Base-by-base conservation (phyloP, 2,113 vertebrate species). In the Indri indri region DNA sequence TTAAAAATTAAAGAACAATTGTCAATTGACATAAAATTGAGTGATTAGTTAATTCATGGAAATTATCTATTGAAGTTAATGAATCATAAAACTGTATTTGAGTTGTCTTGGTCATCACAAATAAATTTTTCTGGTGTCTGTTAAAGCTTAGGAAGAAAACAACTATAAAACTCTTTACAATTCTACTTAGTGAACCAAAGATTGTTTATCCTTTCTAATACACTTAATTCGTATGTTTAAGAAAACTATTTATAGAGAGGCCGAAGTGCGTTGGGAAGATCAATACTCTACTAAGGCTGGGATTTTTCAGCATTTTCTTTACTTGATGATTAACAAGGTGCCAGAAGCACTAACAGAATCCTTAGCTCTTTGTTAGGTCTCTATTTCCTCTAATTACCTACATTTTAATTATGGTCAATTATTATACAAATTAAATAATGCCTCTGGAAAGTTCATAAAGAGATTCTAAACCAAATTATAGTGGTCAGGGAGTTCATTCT, bases 231-330 rank as follows among this genome's bases (percentile, higher is more conserved):
- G 85, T 97, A 95, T 98, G 96, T 96, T 97, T 97, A 97, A 96
- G 76, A 97, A 98, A 98, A 95, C 82, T 97, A 65, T 98, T 98
- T 97, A 94, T 83, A 96, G 83, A 97, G 73, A 98, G 79, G 27
- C 90, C 97, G 89, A 97, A 97, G 81, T 96, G 59, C 86, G 81
- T 95, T 98, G 94, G 50, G 73, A 96, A 96, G 94, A 98, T 98
- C 97, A 97, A 98, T 98, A 98, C 22, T 93, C 57, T 57, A 92
- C 91, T 94, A 88, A 98, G 87, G 94, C 71, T 97, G 93, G 97
- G 97, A 96, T 98, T 98, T 98, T 97, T 98, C 95, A 98, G 81
- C 80, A 90, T 98, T 98, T 98, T 98, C 97, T 96, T 97, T 94
- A 92, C 57, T 5, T 97, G 65, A 90, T 98, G 96, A 98, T 98